Percentiles rank a stretch among this genome's conserved stretches.
Conservation (phyloP, 2,888 invertebrate species). For the Leucophenga maculata region DNA sequence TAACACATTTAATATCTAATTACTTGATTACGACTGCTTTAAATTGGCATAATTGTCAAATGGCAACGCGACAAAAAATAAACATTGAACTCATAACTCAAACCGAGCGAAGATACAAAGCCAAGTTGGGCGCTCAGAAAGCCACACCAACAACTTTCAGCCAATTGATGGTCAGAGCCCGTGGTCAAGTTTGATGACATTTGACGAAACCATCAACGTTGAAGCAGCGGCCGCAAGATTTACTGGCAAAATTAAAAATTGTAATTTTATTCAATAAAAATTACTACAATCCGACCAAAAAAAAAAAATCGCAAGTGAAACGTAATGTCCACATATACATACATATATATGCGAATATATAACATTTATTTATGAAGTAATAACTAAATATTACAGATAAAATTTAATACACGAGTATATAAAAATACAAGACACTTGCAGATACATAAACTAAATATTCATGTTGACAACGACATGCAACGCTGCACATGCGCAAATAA, state of each 20-base stretch:
- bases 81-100: slow-evolving; percentile 3
- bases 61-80: neutral
- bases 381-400: neutral
- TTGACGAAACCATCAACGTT: slow-evolving; percentile 4
- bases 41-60: no score
- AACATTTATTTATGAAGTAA: slow-evolving; percentile 5
- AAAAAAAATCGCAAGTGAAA: neutral
- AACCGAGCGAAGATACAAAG: neutral
- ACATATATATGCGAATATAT: no score
- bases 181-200: slow-evolving; percentile 26
- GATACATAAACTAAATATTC: slow-evolving; percentile 1
- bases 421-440: neutral
- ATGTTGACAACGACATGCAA: slow-evolving; percentile 14
- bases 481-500: neutral
- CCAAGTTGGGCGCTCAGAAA: neutral
- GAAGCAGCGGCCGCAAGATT: neutral
- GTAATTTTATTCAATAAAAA: slow-evolving; percentile 3
- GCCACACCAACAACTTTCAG: neutral
- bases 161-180: slow-evolving; percentile 25
- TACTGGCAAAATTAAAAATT: neutral
- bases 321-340: neutral
- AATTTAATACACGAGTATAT: neutral
- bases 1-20: no score
- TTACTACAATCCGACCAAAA: neutral
- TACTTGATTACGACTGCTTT: no score